Percentiles rank a stretch among this genome's conserved stretches.
Evolutionary conservation across 1,140 invertebrate species (phyloP).

Genomic region (Mercenaria mercenaria): DNA sequence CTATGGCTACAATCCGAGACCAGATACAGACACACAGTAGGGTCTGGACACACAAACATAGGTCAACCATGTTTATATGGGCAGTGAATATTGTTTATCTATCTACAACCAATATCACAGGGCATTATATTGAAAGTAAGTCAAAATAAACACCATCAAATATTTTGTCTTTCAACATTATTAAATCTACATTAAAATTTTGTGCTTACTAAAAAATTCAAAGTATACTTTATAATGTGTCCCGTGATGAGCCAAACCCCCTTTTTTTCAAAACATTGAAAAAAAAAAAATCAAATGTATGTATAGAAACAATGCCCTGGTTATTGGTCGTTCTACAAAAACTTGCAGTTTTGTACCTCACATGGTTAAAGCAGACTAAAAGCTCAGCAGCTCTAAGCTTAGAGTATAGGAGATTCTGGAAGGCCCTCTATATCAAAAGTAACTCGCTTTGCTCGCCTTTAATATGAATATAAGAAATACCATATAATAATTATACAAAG

Average conservation of each 20-base stretch:
- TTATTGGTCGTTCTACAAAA: background rate
- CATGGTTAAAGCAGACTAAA: background rate
- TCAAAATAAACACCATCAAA: too few species aligned
- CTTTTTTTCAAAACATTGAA: too few species aligned
- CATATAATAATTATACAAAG: background rate
- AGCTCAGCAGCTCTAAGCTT: slow-evolving; percentile 23
- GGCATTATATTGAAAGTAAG: too few species aligned
- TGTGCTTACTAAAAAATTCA: too few species aligned
- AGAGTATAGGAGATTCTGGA: slow-evolving; percentile 48
- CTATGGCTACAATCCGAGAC: background rate
- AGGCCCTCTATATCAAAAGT: slow-evolving; percentile 52
- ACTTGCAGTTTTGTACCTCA: slow-evolving; percentile 18
- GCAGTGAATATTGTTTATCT: background rate
- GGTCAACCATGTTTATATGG: slow-evolving; percentile 22
- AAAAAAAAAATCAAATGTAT: too few species aligned
- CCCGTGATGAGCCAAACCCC: too few species aligned
- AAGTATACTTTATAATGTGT: too few species aligned
- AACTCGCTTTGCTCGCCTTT: slow-evolving; percentile 42
- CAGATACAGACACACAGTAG: background rate
- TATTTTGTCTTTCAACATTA: too few species aligned
- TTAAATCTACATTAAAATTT: too few species aligned
- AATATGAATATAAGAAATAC: slow-evolving; percentile 4
- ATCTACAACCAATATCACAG: background rate
- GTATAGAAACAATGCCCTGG: background rate
- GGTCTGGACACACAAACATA: slow-evolving; percentile 6